Base-by-base conservation (phyloP, 1,140 invertebrate genomes). In the Bemisia tabaci region DNA sequence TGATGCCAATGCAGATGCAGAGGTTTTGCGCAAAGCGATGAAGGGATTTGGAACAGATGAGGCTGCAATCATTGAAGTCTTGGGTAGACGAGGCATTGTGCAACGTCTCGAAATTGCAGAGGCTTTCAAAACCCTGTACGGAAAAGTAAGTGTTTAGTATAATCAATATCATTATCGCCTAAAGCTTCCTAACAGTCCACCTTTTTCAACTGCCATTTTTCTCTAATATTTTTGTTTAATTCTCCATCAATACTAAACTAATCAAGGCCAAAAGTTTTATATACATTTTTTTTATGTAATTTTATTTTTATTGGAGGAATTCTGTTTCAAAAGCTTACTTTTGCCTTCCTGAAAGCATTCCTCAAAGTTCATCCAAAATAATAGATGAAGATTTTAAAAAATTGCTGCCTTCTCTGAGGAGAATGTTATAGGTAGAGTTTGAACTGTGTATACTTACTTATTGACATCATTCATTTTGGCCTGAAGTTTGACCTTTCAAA, bases 31-130 rank as follows among this genome's bases (percentile, higher is more conserved):
- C 68, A 93, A 94, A 75, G 94, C 95, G 1, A 97, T 98, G 92
- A 93, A 95, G 78, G 93, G 93, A 64, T 87, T 92, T 70, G 90
- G 94, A 27, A 94, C 92, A 1, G 90, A 97, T 77, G 94, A 97
- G 77, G 88, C 91, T 74, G 85, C 90, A 60, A 91, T 98, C 72
- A 95, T 95, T 72, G 89, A 94, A 73, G 85, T 97, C 1, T 79
- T 97, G 5, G 90, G 90, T 60, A 87, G 88, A 73, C 84, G 94
- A 70, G 91, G 91, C 66, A 91, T 91, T 73, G 87, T 90, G 21
- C 94, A 97, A 78, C 84, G 96, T 70, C 79, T 93, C 67, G 88
- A 97, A 77, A 94, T 98, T 71, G 86, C 89, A 12, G 85, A 89
- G 73, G 86, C 88, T 0, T 99, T 92, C 78, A 97, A 98, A 80